Evolutionary conservation across 2,113 vertebrate genomes (phyloP), one percentile per base, ranked within the genome.

Genomic region (Neoarius graeffei): DNA sequence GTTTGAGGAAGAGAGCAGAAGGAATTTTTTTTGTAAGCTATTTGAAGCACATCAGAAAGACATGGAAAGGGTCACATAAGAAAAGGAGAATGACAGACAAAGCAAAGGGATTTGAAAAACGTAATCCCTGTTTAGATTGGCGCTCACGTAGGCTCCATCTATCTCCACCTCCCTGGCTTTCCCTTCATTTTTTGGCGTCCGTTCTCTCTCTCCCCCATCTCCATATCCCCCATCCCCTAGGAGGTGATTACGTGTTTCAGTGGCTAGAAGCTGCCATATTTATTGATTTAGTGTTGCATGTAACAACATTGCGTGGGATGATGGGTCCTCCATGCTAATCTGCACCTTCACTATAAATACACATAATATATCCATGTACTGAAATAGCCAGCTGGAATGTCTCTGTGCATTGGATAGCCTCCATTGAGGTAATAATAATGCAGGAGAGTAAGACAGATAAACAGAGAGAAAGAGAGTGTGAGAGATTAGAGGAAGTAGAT

Each of bases 341-440:
- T 52, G 79, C 64, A 85, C 57, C 81, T 84, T 88, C 82, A 89
- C 81, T 71, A 86, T 90, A 92, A 91, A 91, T 87, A 84, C 86
- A 88, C 89, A 89, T 90, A 91, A 90, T 91, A 89, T 86, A 88
- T 86, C 89, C 89, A 89, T 91, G 91, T 91, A 91, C 88, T 87
- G 81, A 88, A 91, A 90, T 85, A 89, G 89, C 86, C 85, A 81
- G 56, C 89, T 89, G 92, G 91, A 92, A 90, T 91, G 89, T 87
- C 89, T 91, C 86, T 91, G 91, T 91, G 83, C 66, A 74, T 81
- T 92, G 92, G 92, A 89, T 64, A n/a, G 15, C 67, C 42, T 89
- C 91, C 91, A 91, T 48, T 84, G 84, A 86, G 83, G 82, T 88
- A 81, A 81, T 35, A 81, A 88, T 80, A 88, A 81, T 87, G 73